Evolutionary conservation across 1,140 invertebrate species (phyloP), one percentile per base, ranked within the genome.

Genomic region (Drosophila watanabei): DNA sequence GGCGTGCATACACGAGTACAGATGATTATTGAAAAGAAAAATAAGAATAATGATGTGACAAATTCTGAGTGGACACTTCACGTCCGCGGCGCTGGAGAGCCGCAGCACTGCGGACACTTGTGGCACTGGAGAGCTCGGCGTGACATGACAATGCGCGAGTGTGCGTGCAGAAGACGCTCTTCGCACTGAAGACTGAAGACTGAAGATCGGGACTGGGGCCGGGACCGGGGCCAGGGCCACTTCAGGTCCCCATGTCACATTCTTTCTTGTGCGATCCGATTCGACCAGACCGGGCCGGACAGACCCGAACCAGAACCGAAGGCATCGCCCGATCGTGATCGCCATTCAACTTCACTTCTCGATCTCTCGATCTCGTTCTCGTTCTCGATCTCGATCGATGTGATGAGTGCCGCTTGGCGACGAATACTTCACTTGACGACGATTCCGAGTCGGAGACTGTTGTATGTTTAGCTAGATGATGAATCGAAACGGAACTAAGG

Each of bases 1-100:
- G 73, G 73, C 61, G 39, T 45, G 60, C 73, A 57, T 72, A 43
- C 68, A 75, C 62, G 66, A 79, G 70, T 82, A 87, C 77, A 88
- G 75, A 87, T 87, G 80, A 84, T 87, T 87, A 84, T 88, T 84
- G 64, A 80, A 88, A 88, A 88, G 85, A 89, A 88, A 88, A 89
- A 88, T 85, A 88, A 84, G 85, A 89, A 88, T 89, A 88, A 88
- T 88, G 85, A 88, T 88, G 85, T 88, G 85, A 88, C 85, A 88
- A 89, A 88, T 88, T 88, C 85, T 80, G 81, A 88, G 85, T 89
- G 85, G 85, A 75, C 80, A 88, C 85, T 88, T 85, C 43, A 88
- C 41, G 60, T 78, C 80, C 54, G 54, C 24, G 54, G 57, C 72
- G 57, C 20, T 57, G 56, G 35, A 39, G 33, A 24, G 54, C 20